phyloP scores from a whole-genome alignment of 2,888 invertebrate genomes.

The Melipona beecheii region DNA sequence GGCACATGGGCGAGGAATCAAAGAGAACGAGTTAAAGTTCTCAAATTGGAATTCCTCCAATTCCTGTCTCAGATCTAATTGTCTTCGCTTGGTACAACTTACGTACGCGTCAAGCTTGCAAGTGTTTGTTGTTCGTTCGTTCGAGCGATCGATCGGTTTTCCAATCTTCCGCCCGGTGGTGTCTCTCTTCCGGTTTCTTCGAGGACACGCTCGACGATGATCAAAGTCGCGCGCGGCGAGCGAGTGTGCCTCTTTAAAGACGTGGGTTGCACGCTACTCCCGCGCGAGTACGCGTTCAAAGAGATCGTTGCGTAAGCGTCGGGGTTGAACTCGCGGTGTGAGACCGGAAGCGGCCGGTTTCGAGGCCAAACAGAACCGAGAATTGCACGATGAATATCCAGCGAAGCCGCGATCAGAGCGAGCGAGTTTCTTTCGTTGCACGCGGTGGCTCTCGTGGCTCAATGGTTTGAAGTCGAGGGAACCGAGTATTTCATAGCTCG shows the following conservation, averaged over 20 bases:
- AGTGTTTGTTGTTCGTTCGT: neutral
- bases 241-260: conserved; percentile 69
- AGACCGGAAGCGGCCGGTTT: conserved; percentile 12
- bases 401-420: conserved; percentile 30
- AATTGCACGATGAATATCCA: conserved; percentile 2
- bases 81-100: neutral
- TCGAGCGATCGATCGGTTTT: neutral
- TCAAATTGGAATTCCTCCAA: neutral
- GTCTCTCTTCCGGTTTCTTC: neutral
- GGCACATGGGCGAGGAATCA: conserved; percentile 3
- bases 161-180: neutral
- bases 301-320: conserved; percentile 32
- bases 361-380: neutral
- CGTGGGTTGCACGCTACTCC: conserved; percentile 52
- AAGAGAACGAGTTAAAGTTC: neutral
- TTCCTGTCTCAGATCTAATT: neutral
- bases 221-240: conserved; percentile 21
- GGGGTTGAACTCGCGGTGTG: conserved; percentile 13
- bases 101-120: neutral
- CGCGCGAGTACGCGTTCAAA: neutral
- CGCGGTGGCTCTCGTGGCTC: too few species aligned
- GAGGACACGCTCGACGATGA: neutral
- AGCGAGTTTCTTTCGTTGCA: neutral
- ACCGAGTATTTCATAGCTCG: neutral
- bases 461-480: neutral